Evolutionary conservation across 2,888 invertebrate species (phyloP), one percentile per base, ranked within the genome.

Genomic region (Protodeltote pygarga): DNA sequence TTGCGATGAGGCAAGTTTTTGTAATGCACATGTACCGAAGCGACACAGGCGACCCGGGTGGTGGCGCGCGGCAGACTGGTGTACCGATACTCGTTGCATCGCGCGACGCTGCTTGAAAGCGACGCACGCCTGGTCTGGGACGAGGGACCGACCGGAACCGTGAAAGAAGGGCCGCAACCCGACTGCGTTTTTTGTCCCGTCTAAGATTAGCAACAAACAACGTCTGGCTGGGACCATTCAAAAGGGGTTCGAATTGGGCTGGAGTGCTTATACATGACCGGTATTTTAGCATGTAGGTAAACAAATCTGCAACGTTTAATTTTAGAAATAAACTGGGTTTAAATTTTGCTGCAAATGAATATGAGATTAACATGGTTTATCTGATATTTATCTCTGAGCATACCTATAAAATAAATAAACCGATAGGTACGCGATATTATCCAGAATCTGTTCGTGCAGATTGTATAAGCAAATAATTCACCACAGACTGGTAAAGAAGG

Each of bases 181-280:
- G 81, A 79, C 78, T 72, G 71, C 71, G 76, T 87, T 89, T 89
- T 89, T 89, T 88, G 81, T 85, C 81, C 82, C 77, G 71, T 82
- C 83, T 81, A 84, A 85, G 85, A 85, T 88, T 87, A 87, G 87
- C 85, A 80, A 81, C 81, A 82, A 82, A 81, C 73, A 75, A 67
- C 74, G 83, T 79, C 80, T 80, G 81, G 76, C 58, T 69, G 75
- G 65, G 72, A 78, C 79, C 74, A 79, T 75, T 78, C 73, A 80
- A 79, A n/a, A 71, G 54, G 65, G 64, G 58, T 65, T 65, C 47
- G 9, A 49, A 60, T 68, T 63, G 49, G 52, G 41, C 54, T 27
- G 41, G 50, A 48, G 27, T 55, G 42, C 48, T 44, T 46, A 54
- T 35, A 47, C 23, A 35, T 20, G 37, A 28, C 15, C 34, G 27